Conservation (phyloP, 2,797 vertebrate species). For the Myotis vivesi region DNA sequence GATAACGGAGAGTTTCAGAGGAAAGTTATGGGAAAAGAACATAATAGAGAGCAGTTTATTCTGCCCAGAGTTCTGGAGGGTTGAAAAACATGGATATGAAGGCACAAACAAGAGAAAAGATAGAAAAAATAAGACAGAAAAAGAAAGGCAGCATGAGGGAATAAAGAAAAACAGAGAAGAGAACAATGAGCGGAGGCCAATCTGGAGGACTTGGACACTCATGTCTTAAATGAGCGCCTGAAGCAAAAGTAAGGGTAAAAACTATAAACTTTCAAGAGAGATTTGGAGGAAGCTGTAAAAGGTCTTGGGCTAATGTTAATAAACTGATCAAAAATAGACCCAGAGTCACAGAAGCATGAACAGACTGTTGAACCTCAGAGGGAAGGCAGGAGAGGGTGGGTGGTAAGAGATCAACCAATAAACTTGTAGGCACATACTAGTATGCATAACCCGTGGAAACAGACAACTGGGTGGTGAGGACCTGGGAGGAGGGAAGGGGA, state of each 20-base stretch:
- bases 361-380: too few relatives aligned
- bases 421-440: too few relatives aligned
- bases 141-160: neutral
- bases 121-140: neutral
- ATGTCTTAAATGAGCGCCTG: neutral
- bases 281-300: neutral
- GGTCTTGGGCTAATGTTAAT: neutral
- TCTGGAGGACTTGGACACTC: neutral
- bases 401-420: too few relatives aligned
- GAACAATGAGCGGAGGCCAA: neutral
- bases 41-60: neutral
- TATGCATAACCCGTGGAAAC: too few relatives aligned
- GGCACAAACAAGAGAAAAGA: neutral
- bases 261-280: neutral
- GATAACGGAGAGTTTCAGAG: constrained; percentile 28
- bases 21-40: neutral
- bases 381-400: too few relatives aligned
- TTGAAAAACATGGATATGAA: neutral
- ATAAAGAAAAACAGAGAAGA: constrained; percentile 17
- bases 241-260: neutral
- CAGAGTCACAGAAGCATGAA: too few relatives aligned
- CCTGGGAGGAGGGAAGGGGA: too few relatives aligned
- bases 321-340: too few relatives aligned
- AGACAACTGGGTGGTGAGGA: too few relatives aligned
- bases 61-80: neutral